These are phyloP conservation scores for Drosophila anomelani DNA, from an alignment of 2,888 invertebrate genomes.

Conservation along the genomic window DNA sequence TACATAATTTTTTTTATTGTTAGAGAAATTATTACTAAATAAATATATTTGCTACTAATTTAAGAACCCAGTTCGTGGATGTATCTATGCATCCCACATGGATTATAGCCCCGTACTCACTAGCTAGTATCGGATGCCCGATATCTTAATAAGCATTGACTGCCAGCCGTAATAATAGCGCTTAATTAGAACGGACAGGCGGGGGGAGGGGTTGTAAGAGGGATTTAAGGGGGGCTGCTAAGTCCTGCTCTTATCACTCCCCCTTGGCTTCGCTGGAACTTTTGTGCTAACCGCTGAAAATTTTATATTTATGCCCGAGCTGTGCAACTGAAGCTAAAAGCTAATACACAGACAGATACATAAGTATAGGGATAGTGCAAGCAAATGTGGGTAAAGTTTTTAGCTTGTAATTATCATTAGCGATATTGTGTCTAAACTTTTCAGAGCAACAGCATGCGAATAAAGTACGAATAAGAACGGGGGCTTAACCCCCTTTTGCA, in stretches of 20 bases:
- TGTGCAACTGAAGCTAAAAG: conserved; percentile 68
- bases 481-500: conserved; percentile 18
- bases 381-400: conserved; percentile 71
- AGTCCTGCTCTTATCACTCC: conserved; percentile 12
- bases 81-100: neutral
- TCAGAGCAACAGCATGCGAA: conserved; percentile 52
- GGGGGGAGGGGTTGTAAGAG: too few species aligned
- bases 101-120: neutral
- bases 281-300: conserved; percentile 60
- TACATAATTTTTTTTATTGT: too few species aligned
- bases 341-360: conserved; percentile 29
- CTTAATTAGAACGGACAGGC: conserved; percentile 35
- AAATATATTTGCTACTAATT: neutral
- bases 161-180: conserved; percentile 25
- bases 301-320: conserved; percentile 72
- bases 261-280: conserved; percentile 46
- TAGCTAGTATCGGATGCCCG: too few species aligned
- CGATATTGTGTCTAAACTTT: conserved; percentile 80
- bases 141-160: conserved; percentile 23
- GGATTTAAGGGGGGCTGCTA: neutral
- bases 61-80: neutral
- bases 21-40: too few species aligned
- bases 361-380: conserved; percentile 14
- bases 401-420: conserved; percentile 79
- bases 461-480: conserved; percentile 46